Evolutionary conservation across 2,797 vertebrate species (phyloP).

Genomic region (Chelon auratus): DNA sequence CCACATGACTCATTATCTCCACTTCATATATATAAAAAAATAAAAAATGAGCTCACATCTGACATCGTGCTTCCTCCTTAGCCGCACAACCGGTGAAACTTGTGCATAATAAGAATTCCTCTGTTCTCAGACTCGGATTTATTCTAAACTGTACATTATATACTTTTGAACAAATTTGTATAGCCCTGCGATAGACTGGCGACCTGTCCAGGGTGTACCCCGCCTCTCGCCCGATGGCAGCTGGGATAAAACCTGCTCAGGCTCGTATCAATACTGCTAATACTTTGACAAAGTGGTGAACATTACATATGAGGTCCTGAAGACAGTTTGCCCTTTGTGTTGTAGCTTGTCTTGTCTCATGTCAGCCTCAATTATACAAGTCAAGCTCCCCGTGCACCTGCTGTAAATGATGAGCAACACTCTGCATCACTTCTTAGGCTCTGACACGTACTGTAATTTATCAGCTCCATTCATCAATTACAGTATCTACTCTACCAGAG

Average conservation of each 20-base stretch:
- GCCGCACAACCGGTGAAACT: not conserved
- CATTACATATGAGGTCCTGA: constrained; percentile 22
- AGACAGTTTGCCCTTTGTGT: constrained; percentile 29
- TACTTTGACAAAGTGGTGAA: constrained; percentile 6
- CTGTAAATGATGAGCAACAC: constrained; percentile 42
- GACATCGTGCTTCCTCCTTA: constrained; percentile 7
- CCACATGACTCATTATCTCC: constrained; percentile 22
- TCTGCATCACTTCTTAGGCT: constrained; percentile 30
- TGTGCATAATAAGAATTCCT: not conserved
- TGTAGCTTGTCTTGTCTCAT: constrained; percentile 30
- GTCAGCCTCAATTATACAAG: constrained; percentile 54
- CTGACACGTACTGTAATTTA: constrained; percentile 36
- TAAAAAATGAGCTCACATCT: constrained; percentile 17
- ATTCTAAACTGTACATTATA: constrained; percentile 5
- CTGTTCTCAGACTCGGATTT: not conserved
- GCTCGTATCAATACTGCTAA: not conserved
- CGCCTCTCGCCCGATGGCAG: too few relatives aligned
- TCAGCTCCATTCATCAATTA: constrained; percentile 30
- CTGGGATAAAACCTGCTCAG: not conserved
- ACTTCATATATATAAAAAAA: not conserved
- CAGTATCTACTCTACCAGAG: constrained; percentile 10
- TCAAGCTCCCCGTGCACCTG: constrained; percentile 36
- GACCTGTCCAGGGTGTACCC: too few relatives aligned
- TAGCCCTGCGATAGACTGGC: too few relatives aligned
- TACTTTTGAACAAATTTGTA: too few relatives aligned